Percentiles rank a stretch among this genome's conserved stretches.
Conservation (phyloP, 2,888 invertebrate species). For the Alloplasta piceator region DNA sequence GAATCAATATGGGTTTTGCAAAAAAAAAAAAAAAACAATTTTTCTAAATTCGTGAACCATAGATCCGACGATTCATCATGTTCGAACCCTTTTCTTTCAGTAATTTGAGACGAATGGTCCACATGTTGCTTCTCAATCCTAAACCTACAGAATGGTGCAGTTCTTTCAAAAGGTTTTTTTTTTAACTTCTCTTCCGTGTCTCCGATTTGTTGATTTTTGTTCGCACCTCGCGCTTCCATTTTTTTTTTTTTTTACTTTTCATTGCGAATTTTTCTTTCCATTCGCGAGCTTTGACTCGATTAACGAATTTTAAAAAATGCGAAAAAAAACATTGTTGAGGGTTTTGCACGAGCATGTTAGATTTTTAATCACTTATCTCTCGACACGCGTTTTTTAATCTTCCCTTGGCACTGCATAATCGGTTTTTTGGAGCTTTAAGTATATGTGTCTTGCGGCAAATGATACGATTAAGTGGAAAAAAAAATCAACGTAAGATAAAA, state of each 20-base stretch:
- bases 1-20: too few relatives aligned
- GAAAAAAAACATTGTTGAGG: slow-evolving; percentile 19
- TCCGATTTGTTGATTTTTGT: slow-evolving; percentile 47
- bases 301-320: neutral
- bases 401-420: slow-evolving; percentile 44
- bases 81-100: slow-evolving; percentile 84
- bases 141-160: slow-evolving; percentile 86
- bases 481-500: slow-evolving; percentile 41
- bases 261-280: slow-evolving; percentile 2
- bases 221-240: slow-evolving; percentile 21
- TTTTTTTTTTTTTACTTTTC: slow-evolving; percentile 19
- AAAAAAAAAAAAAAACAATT: neutral
- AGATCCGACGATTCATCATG: slow-evolving; percentile 44
- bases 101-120: slow-evolving; percentile 87
- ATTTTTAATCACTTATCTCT: slow-evolving; percentile 12
- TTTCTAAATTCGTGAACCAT: slow-evolving; percentile 16
- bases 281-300: slow-evolving; percentile 18
- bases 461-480: neutral
- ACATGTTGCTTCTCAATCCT: slow-evolving; percentile 87
- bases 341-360: slow-evolving; percentile 53
- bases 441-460: slow-evolving; percentile 24
- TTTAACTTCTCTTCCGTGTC: slow-evolving; percentile 68
- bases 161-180: slow-evolving; percentile 85
- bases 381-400: slow-evolving; percentile 42
- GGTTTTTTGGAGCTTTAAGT: slow-evolving; percentile 45